Conservation (phyloP, 2,888 invertebrate species). For the Hemithea aestivaria region DNA sequence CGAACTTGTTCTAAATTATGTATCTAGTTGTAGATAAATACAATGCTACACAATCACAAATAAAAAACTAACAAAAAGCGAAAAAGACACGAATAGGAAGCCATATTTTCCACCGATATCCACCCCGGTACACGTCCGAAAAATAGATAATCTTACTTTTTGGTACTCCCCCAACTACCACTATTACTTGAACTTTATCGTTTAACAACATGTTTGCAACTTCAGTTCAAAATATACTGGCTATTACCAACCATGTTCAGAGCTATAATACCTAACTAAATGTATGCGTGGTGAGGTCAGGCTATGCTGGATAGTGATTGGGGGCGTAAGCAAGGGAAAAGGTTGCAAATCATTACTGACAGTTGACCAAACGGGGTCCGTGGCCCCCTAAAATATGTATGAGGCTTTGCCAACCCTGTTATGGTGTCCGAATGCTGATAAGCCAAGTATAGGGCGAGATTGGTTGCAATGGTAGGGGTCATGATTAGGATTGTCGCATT, state of each 20-base stretch:
- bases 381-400: conserved; percentile 77
- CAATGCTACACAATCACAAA: conserved; percentile 6
- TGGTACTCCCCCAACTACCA: conserved; percentile 60
- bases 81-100: conserved; percentile 72
- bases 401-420: conserved; percentile 72
- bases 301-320: conserved; percentile 40
- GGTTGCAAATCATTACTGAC: conserved; percentile 79
- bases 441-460: conserved; percentile 63
- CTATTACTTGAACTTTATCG: conserved; percentile 23
- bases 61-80: conserved; percentile 27
- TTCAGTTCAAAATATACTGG: conserved; percentile 4
- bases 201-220: conserved; percentile 1
- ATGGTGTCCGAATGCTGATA: conserved; percentile 80
- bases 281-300: conserved; percentile 27
- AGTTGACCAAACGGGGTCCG: conserved; percentile 77
- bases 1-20: too few relatives aligned
- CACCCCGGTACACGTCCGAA: conserved; percentile 73
- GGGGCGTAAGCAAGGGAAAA: conserved; percentile 67
- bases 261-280: conserved; percentile 1
- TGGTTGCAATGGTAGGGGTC: conserved; percentile 52
- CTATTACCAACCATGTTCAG: conserved; percentile 33
- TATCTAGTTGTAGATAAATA: too few relatives aligned
- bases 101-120: conserved; percentile 73
- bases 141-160: conserved; percentile 77
- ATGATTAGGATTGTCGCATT: conserved; percentile 65